These are phyloP conservation scores for Seira sanloemensis DNA, from an alignment of 2,888 invertebrate genomes.

Conservation along the genomic window DNA sequence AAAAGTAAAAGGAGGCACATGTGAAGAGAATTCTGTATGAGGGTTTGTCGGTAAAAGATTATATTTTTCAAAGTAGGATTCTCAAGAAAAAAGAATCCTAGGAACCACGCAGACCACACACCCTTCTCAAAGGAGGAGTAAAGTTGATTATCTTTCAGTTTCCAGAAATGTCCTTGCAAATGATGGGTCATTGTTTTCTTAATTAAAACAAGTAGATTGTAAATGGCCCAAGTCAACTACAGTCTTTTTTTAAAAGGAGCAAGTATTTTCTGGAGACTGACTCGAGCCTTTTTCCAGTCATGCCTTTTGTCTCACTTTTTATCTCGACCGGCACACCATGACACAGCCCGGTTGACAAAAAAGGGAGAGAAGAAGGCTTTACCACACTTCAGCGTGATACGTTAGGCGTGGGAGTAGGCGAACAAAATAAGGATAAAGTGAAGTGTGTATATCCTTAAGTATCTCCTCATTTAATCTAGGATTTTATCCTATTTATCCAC, in stretches of 20 bases:
- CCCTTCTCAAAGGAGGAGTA: not conserved
- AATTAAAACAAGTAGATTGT: not conserved
- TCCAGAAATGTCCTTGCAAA: not conserved
- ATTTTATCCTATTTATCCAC: conserved; percentile 18
- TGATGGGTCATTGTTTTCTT: not conserved
- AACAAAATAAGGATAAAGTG: not conserved
- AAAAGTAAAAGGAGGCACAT: too few species aligned
- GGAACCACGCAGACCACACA: too few species aligned
- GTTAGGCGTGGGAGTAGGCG: not conserved
- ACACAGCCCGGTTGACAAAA: not conserved
- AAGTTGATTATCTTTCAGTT: not conserved
- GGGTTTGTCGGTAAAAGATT: too few species aligned
- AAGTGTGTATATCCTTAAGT: not conserved
- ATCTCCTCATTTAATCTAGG: conserved; percentile 23
- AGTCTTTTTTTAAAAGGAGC: too few species aligned
- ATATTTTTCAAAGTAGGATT: too few species aligned
- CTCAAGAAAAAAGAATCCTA: too few species aligned
- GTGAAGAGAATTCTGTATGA: too few species aligned
- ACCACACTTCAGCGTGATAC: not conserved
- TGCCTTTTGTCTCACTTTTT: not conserved
- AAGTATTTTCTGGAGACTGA: not conserved
- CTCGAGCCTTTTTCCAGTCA: not conserved
- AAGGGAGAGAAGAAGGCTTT: not conserved
- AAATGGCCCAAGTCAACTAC: too few species aligned
- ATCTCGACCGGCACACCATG: not conserved